phyloP scores from a whole-genome alignment of 1,140 invertebrate genomes.

The Panulirus ornatus region DNA sequence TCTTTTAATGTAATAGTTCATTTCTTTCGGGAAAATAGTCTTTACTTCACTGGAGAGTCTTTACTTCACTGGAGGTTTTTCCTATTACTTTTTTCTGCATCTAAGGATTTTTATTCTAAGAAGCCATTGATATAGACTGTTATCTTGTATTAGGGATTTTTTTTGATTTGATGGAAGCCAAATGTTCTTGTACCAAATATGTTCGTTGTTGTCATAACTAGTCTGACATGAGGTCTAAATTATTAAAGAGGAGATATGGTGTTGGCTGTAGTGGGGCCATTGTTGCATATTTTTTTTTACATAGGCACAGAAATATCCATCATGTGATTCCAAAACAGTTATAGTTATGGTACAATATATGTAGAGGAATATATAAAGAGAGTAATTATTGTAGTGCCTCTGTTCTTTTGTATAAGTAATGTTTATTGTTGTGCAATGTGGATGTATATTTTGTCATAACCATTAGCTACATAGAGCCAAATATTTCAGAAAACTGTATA shows the following conservation, averaged over 20 bases:
- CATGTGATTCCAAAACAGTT: neutral
- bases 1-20: too few species aligned
- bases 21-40: too few species aligned
- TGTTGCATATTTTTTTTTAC: neutral
- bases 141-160: too few species aligned
- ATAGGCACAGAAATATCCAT: neutral
- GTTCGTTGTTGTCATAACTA: neutral
- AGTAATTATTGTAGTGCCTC: neutral
- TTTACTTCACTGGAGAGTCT: too few species aligned
- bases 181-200: slow-evolving; percentile 17
- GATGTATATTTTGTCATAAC: slow-evolving; percentile 14
- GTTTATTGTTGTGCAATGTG: neutral
- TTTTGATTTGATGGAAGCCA: neutral
- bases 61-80: too few species aligned
- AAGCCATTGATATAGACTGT: too few species aligned
- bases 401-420: neutral
- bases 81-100: too few species aligned
- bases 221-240: slow-evolving; percentile 16
- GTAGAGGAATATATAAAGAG: neutral
- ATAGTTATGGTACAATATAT: neutral
- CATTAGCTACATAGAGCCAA: slow-evolving; percentile 28
- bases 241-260: neutral
- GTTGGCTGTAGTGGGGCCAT: slow-evolving; percentile 21
- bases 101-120: too few species aligned
- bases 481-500: slow-evolving; percentile 1